Evolutionary conservation across 2,888 invertebrate species (phyloP).

Genomic region (Leptopilina drosophilae): DNA sequence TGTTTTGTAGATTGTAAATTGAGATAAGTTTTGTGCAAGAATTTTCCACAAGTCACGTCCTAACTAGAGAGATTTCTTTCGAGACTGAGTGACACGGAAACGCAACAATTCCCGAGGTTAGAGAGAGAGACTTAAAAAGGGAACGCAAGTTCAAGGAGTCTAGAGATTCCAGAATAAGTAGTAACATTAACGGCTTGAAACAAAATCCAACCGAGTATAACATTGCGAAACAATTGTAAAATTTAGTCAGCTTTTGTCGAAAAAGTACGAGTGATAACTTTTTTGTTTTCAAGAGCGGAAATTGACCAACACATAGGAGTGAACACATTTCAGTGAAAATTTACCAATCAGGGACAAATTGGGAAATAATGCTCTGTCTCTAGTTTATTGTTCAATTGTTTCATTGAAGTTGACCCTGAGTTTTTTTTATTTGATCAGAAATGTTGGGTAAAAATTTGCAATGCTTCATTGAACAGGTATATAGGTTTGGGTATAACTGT

Average conservation of each 20-base stretch:
- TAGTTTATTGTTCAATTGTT: neutral
- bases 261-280: no score
- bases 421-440: neutral
- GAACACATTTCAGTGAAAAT: no score
- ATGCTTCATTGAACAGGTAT: no score
- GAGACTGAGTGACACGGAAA: slow-evolving; percentile 56
- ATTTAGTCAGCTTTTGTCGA: no score
- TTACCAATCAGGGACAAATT: neutral
- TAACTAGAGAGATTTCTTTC: slow-evolving; percentile 42
- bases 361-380: no score
- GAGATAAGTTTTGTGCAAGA: slow-evolving; percentile 11
- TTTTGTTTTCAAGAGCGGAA: no score
- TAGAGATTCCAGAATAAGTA: slow-evolving; percentile 55
- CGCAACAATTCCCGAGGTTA: slow-evolving; percentile 52
- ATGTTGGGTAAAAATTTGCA: no score
- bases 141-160: slow-evolving; percentile 59
- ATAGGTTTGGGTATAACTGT: no score
- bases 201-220: slow-evolving; percentile 49
- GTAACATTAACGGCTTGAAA: slow-evolving; percentile 54
- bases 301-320: no score
- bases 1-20: slow-evolving; percentile 8
- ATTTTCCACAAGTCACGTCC: slow-evolving; percentile 42
- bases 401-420: neutral
- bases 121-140: slow-evolving; percentile 50
- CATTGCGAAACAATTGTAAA: neutral